These are phyloP conservation scores for Dryomyza anilis DNA, from an alignment of 2,888 invertebrate genomes.

Conservation along the genomic window DNA sequence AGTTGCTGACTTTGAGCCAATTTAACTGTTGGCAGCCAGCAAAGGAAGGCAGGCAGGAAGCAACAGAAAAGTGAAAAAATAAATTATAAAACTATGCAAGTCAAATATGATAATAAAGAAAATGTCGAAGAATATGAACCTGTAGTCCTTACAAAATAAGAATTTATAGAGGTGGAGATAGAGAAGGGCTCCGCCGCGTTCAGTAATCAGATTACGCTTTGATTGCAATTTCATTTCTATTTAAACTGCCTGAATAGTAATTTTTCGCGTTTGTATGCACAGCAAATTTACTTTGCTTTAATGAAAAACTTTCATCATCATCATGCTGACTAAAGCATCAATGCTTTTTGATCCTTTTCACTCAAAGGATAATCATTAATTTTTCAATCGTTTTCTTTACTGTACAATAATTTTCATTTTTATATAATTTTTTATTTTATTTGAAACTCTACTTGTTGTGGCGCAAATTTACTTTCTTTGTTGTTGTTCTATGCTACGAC, in stretches of 20 bases:
- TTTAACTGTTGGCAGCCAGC: not conserved
- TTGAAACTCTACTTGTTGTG: not conserved
- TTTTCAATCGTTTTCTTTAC: conserved; percentile 15
- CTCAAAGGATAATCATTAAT: conserved; percentile 21
- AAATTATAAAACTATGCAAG: not conserved
- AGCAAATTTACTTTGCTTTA: not conserved
- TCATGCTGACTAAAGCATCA: too few relatives aligned
- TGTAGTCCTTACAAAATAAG: not conserved
- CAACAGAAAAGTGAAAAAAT: not conserved
- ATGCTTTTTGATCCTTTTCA: not conserved
- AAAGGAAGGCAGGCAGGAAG: not conserved
- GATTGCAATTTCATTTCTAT: conserved; percentile 26
- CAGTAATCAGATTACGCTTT: conserved; percentile 27
- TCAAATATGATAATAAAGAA: not conserved
- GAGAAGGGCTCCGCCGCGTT: not conserved
- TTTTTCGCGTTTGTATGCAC: not conserved
- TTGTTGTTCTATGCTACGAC: not conserved
- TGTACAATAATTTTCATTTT: not conserved
- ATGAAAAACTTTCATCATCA: too few relatives aligned
- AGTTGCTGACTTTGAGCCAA: too few relatives aligned
- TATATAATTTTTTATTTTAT: not conserved
- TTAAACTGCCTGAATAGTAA: too few relatives aligned
- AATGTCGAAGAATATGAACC: not conserved
- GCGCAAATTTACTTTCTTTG: not conserved
- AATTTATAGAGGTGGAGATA: not conserved